Conservation (phyloP, 2,797 vertebrate species). For the Enteromius treurensis region DNA sequence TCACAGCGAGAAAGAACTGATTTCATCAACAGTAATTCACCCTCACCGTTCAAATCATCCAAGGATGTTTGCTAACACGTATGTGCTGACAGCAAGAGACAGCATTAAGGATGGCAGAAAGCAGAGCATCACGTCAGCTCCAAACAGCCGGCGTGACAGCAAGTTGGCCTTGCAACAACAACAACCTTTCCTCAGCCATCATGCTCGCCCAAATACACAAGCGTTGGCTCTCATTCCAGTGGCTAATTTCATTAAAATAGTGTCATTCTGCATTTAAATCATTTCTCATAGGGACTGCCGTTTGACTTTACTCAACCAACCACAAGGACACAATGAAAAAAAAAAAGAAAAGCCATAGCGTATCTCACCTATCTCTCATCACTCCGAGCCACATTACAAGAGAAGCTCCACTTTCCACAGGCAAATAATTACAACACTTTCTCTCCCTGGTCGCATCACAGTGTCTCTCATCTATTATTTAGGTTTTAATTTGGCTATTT, state of each 20-base stretch:
- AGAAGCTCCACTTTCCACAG: constrained; percentile 61
- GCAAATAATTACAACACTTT: constrained; percentile 80
- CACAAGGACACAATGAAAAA: constrained; percentile 27
- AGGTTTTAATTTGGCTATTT: constrained; percentile 85
- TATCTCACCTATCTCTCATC: constrained; percentile 23
- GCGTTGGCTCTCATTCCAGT: constrained; percentile 28
- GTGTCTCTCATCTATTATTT: constrained; percentile 85
- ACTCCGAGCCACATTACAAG: constrained; percentile 70
- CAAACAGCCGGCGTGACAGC: constrained; percentile 39
- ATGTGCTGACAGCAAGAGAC: constrained; percentile 27
- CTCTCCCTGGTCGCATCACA: constrained; percentile 72
- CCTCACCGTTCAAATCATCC: constrained; percentile 44
- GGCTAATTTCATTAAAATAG: constrained; percentile 52
- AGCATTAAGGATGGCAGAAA: constrained; percentile 39
- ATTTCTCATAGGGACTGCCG: constrained; percentile 13
- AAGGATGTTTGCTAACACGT: constrained; percentile 48
- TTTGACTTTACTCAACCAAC: constrained; percentile 32
- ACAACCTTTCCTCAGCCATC: constrained; percentile 39
- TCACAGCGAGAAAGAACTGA: constrained; percentile 23
- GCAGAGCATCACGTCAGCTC: constrained; percentile 28
- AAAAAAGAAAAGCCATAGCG: not conserved
- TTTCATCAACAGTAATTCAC: constrained; percentile 46
- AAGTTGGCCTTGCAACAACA: constrained; percentile 37
- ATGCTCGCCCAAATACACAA: constrained; percentile 28
- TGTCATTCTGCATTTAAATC: constrained; percentile 36